Evolutionary conservation across 2,888 invertebrate genomes (phyloP), one percentile per base, ranked within the genome.

Genomic region (Trachelus stipa): DNA sequence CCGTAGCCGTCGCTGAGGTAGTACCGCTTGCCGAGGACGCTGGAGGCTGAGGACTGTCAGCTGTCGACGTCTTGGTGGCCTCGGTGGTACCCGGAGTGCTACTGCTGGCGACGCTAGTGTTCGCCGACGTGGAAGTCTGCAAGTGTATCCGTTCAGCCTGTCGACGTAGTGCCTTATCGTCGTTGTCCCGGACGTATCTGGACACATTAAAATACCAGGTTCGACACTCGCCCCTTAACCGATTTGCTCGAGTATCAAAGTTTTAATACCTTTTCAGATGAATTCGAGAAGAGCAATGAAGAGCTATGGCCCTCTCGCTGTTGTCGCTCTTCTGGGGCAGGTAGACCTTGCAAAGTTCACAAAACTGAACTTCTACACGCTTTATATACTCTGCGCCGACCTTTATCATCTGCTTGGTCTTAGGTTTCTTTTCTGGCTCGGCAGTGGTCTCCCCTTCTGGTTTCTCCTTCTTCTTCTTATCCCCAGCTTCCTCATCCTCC

Each of bases 301-400:
- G 93, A 40, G 95, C 94, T 83, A 95, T 89, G 73, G 94, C 93
- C 79, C 93, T 93, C 79, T 95, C 94, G 82, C 94, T 93, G 81
- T 94, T 93, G 88, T 89, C 90, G 86, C 94, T 92, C 85, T 88
- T 92, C 68, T 95, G 93, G 73, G 95, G 94, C 87, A 97, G 91
- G 91, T 96, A 96, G 88, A 95, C 94, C 87, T 95, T 95, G 91
- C 97, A 97, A 80, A 97, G 91, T 87, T 96, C 96, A 90, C 97
- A 97, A 91, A 95, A 96, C 91, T 95, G 94, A 15, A 96, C 96
- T 91, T 96, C 95, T 76, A 96, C 93, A 87, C 95, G 95, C 87
- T 95, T 95, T 74, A 97, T 95, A 86, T 95, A 96, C 84, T 97
- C 96, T 76, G 94, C 94, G 15, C 97, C 96, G 78, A 96, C 95